A percentile compares a stretch with the other conserved stretches of the same genome.
Conservation (phyloP, 2,113 vertebrate genomes). For the Chascanopsetta lugubris region DNA sequence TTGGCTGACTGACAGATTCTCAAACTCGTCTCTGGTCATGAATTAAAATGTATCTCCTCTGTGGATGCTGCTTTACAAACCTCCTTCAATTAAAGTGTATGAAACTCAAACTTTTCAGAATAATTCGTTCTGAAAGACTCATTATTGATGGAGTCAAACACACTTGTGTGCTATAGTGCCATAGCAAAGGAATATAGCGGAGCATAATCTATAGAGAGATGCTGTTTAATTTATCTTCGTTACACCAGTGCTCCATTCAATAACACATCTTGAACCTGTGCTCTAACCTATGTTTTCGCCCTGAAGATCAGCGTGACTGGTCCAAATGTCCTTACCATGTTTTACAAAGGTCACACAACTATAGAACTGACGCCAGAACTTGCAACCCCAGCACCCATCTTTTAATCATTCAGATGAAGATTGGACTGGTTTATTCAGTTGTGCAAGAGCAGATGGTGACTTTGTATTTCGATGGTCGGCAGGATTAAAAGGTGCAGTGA, state of each 20-base stretch:
- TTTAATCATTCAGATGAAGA: too few relatives aligned
- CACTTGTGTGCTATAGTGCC: background rate
- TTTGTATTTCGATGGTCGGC: too few relatives aligned
- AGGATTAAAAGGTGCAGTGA: too few relatives aligned
- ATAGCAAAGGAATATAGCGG: background rate
- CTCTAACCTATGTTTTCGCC: too few relatives aligned
- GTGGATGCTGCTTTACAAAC: background rate
- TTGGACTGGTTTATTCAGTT: too few relatives aligned
- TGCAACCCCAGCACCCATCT: too few relatives aligned
- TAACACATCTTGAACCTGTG: too few relatives aligned
- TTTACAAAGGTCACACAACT: too few relatives aligned
- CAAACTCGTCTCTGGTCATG: background rate
- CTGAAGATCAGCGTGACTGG: too few relatives aligned
- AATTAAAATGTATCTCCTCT: background rate
- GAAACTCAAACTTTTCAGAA: background rate
- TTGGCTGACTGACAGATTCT: background rate
- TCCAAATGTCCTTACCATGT: too few relatives aligned
- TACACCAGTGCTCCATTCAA: background rate
- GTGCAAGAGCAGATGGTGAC: too few relatives aligned
- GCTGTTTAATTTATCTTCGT: background rate
- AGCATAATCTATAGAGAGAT: background rate
- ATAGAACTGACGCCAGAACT: too few relatives aligned
- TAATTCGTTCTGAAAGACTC: background rate
- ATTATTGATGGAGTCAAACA: background rate
- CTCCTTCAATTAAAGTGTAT: background rate